Conservation (phyloP, 2,888 invertebrate species). For the Smittia aterrima region DNA sequence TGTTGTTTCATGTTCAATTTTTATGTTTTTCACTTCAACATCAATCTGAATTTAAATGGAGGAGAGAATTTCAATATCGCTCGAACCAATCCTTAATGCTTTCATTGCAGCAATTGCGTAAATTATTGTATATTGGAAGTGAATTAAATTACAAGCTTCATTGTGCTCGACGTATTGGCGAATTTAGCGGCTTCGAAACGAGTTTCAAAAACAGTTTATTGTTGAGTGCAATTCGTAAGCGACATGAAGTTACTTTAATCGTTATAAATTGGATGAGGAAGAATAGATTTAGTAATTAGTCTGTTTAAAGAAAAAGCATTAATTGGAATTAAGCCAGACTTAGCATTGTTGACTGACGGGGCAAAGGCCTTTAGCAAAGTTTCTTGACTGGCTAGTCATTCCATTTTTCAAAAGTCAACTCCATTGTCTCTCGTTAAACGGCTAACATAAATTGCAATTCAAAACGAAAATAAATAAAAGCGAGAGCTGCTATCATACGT, state of each 20-base stretch:
- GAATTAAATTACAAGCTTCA: conserved; percentile 17
- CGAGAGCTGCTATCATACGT: neutral
- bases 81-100: conserved; percentile 25
- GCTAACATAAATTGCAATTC: conserved; percentile 20
- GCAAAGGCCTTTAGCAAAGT: neutral
- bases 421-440: conserved; percentile 19
- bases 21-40: neutral
- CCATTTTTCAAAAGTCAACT: neutral
- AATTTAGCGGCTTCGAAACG: neutral
- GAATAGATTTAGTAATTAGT: conserved; percentile 2
- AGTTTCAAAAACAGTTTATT: neutral
- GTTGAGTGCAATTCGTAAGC: neutral
- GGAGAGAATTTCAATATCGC: conserved; percentile 17
- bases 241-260: neutral
- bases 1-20: conserved; percentile 15
- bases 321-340: neutral
- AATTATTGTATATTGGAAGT: conserved; percentile 10
- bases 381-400: neutral
- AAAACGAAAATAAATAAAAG: neutral
- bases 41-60: neutral
- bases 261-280: conserved; percentile 28
- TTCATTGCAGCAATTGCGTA: conserved; percentile 18
- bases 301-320: neutral
- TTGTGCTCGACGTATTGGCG: neutral
- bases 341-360: neutral